Evolutionary conservation across 2,113 vertebrate genomes (phyloP), one percentile per base, ranked within the genome.

Genomic region (Ageneiosus marmoratus): DNA sequence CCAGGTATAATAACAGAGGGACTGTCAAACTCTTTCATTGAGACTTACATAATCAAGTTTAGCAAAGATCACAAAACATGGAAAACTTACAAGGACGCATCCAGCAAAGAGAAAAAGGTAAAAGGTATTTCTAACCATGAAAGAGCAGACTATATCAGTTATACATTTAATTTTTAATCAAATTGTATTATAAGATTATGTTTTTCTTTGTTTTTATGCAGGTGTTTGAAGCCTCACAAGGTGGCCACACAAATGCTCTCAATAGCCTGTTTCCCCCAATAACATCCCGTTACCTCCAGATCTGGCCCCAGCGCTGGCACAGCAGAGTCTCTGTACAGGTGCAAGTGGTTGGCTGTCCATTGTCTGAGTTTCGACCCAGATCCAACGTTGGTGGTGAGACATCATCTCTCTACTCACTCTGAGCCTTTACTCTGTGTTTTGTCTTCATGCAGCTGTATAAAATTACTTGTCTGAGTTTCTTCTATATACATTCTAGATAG

Each of bases 61-160:
- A 96, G 96, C 89, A 95, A 93, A 0, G 95, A 96, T 0, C 83
- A 92, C 82, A 96, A 89, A 88, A 94, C 89, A 44, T 96, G 96
- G 96, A 96, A 90, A 87, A 84, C 84, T 53, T 96, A 95, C 91
- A 95, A 93, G 88, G 91, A 87, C 8, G 86, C 83, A 6, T 5
- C 86, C 2, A 92, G 89, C 87, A 95, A 90, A 85, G 94, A 96
- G 58, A 93, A 90, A 82, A 96, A 94, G 95, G 96, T 96, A 51
- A 67, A 12, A 37, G 15, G 32, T 44, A 15, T 51, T 24, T 5
- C n/a, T 11, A 34, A 51, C 4, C 5, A 37, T 27, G 13, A 32
- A 56, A n/a, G 41, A 78, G 41, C 22, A 27, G 20, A 34, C 29
- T 37, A 18, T 65, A n/a, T 22, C 20, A 70, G 10, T 50, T 50